Conservation (phyloP, 2,113 vertebrate genomes). For the Anthoscopus minutus region DNA sequence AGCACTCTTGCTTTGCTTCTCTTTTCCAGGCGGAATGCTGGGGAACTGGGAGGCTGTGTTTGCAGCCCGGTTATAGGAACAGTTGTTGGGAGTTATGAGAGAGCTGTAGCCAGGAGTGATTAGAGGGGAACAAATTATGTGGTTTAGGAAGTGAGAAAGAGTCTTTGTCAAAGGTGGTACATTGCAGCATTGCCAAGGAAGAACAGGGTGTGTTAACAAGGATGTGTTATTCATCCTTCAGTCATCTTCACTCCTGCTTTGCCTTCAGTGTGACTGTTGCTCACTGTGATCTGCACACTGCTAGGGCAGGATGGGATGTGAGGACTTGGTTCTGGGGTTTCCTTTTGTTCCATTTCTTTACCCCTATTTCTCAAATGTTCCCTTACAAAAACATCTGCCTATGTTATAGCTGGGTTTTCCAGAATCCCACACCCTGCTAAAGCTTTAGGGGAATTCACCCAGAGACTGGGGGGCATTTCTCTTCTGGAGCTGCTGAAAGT, state of each 20-base stretch:
- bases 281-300: not conserved
- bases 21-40: not conserved
- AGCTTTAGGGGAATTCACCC: not conserved
- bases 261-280: not conserved
- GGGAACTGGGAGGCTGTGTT: not conserved
- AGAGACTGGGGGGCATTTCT: not conserved
- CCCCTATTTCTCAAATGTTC: not conserved
- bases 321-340: not conserved
- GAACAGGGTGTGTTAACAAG: too few species aligned
- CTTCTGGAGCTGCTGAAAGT: not conserved
- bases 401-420: not conserved
- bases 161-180: not conserved
- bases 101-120: not conserved
- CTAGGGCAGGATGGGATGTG: not conserved
- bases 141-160: not conserved
- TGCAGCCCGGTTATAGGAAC: not conserved
- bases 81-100: not conserved
- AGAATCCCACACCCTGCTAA: not conserved
- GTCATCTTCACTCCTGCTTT: not conserved
- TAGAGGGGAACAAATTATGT: not conserved
- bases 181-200: not conserved
- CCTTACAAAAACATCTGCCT: not conserved
- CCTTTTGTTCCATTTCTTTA: not conserved
- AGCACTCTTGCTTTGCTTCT: not conserved
- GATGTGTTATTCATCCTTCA: not conserved